Base-by-base conservation (phyloP, 2,797 vertebrate genomes). In the Sebastes steindachneri region DNA sequence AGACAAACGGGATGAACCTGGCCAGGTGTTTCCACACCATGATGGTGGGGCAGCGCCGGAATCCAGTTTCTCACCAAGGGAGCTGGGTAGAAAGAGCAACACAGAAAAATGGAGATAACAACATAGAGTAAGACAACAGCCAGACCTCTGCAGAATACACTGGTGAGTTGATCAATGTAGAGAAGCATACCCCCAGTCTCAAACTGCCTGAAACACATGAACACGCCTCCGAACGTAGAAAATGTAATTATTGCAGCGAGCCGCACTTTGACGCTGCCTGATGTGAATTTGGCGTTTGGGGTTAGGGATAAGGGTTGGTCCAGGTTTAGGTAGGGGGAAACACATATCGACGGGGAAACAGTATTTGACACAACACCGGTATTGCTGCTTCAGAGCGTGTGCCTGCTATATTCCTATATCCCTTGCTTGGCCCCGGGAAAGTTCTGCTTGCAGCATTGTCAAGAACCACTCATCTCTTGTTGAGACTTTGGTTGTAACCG, bases 71-170 rank as follows among this genome's bases (percentile, higher is more conserved):
- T 76, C 82, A 69, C 64, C 17, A 2, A 6, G 37, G 48, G 73
- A 82, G 60, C 53, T 37, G 28, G 1, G 15, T 73, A 55, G 83
- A 82, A 87, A 80, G 69, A 33, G 33, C 19, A 79, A 86, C 68
- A 85, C 64, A 83, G 77, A 26, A 35, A 10, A 66, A 41, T 17
- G 12, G 5, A 60, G 26, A 53, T 53, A 21, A 64, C 14, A 31
- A 58, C 37, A n/a, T 9, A 51, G 17, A 11, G 17, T 25, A 59
- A 63, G 71, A 57, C 59, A 48, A 41, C 74, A 57, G 45, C 23
- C 65, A 68, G 55, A 53, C 8, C 35, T 80, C 63, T 28, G 54
- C 25, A 7, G 7, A 83, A 65, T 23, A 28, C 63, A 45, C 11
- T 7, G 19, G 51, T 48, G 59, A 3, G 45, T 2, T 62, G 41